These are phyloP conservation scores for Cercocebus atys DNA, from an alignment of 2,113 vertebrate genomes.

Conservation along the genomic window DNA sequence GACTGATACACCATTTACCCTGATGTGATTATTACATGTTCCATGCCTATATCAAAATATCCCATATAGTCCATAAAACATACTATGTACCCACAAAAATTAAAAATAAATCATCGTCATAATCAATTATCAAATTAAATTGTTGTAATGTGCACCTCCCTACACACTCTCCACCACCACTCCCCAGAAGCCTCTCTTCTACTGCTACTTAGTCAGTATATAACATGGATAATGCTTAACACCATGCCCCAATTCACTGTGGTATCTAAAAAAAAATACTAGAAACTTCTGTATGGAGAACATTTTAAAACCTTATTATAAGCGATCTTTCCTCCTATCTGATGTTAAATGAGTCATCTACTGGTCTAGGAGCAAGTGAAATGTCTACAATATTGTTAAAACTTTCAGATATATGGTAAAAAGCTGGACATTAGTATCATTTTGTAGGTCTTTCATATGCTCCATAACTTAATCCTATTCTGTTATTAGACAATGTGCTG, in stretches of 20 bases:
- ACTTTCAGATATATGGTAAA: neutral
- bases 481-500: neutral
- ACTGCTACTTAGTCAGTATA: neutral
- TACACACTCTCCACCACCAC: neutral
- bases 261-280: neutral
- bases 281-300: neutral
- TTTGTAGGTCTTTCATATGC: neutral
- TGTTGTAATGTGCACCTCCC: neutral
- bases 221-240: neutral
- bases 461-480: neutral
- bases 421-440: neutral
- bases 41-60: too few species aligned
- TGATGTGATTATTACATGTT: too few species aligned
- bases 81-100: too few species aligned
- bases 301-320: neutral
- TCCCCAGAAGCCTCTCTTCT: neutral
- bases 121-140: neutral
- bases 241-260: neutral
- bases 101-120: too few species aligned
- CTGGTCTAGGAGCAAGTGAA: neutral
- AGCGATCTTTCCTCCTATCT: slow-evolving; percentile 19
- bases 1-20: too few species aligned
- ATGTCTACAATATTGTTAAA: neutral
- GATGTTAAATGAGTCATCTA: neutral
- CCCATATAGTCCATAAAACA: too few species aligned